These are phyloP conservation scores for Theodoxus fluviatilis DNA, from an alignment of 2,888 invertebrate genomes.

Conservation along the genomic window DNA sequence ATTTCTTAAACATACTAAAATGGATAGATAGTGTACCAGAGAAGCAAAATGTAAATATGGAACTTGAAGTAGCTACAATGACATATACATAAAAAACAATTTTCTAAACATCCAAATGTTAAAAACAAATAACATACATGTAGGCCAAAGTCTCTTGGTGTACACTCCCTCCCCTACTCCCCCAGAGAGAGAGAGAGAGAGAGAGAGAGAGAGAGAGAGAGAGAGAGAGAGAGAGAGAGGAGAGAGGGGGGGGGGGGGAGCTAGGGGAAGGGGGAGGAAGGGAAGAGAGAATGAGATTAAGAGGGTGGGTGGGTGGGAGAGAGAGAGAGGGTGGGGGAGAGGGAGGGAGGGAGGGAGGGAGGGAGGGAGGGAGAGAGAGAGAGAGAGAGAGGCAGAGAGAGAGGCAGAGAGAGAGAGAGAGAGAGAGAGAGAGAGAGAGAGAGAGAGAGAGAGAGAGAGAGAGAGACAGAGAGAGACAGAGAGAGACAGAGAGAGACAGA, in stretches of 20 bases:
- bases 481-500: neutral
- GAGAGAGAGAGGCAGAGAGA: slow-evolving; percentile 16
- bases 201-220: neutral
- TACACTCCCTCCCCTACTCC: neutral
- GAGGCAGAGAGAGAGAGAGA: neutral
- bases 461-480: neutral
- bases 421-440: too few species aligned
- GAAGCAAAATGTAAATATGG: neutral
- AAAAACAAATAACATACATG: neutral
- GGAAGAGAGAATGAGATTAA: neutral
- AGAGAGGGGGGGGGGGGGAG: slow-evolving; percentile 16
- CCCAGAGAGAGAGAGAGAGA: too few species aligned
- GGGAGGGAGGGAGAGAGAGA: too few species aligned
- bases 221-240: slow-evolving; percentile 22
- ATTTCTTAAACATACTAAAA: too few species aligned
- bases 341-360: slow-evolving; percentile 16
- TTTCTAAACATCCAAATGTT: too few species aligned
- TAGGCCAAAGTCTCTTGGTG: too few species aligned
- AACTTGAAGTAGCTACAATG: neutral
- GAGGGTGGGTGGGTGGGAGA: slow-evolving; percentile 7
- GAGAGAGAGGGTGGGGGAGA: slow-evolving; percentile 16
- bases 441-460: too few species aligned
- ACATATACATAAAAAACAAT: neutral
- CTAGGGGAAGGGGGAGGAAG: slow-evolving; percentile 10
- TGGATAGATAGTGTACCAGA: too few species aligned